These are phyloP conservation scores for Entelurus aequoreus DNA, from an alignment of 2,113 vertebrate species.

Conservation along the genomic window DNA sequence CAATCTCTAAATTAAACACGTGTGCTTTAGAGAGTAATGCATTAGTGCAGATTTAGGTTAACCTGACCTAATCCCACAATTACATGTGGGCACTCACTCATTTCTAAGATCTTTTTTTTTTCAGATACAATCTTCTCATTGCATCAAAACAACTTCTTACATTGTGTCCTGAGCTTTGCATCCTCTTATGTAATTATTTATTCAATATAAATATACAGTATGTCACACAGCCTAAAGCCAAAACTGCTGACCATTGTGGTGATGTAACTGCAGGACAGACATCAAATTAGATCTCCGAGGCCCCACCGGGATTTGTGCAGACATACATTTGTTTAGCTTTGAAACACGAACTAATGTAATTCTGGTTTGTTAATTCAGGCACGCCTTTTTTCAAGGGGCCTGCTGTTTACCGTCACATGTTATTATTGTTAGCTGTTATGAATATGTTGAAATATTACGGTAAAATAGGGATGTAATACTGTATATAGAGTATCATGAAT, in stretches of 20 bases:
- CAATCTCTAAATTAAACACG: constrained; percentile 51
- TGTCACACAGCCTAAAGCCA: constrained; percentile 24
- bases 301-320: not conserved
- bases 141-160: constrained; percentile 1
- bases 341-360: constrained; percentile 12
- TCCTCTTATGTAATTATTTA: constrained; percentile 30
- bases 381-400: constrained; percentile 11
- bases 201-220: constrained; percentile 24
- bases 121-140: not conserved
- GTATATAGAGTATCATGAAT: not conserved
- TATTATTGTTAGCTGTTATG: not conserved
- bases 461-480: not conserved
- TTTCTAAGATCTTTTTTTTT: not conserved
- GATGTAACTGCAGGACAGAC: constrained; percentile 23
- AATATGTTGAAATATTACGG: not conserved
- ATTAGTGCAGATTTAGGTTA: constrained; percentile 15
- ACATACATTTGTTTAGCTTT: constrained; percentile 34
- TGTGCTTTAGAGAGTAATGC: constrained; percentile 12
- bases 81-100: not conserved
- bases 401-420: not conserved
- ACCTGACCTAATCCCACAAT: constrained; percentile 5
- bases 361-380: constrained; percentile 42
- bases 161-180: constrained; percentile 20
- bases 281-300: constrained; percentile 11
- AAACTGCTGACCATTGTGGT: constrained; percentile 25